Base-by-base conservation (phyloP, 2,113 vertebrate species). In the Hippocampus mohnikei region DNA sequence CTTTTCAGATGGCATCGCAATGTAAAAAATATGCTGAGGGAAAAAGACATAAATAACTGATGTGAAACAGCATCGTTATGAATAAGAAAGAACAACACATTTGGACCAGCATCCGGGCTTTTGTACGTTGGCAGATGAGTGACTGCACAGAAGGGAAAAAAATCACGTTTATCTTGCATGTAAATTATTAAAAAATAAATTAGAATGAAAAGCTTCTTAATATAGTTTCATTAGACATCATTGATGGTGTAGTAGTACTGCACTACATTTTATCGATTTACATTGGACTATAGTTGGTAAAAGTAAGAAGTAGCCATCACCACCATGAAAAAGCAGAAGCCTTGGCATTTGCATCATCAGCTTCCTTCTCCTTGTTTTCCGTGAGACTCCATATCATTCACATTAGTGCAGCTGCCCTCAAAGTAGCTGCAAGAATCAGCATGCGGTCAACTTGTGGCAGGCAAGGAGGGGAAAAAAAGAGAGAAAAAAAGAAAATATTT, bases 361-460 rank as follows among this genome's bases (percentile, higher is more conserved):
- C 46, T 29, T 79, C 68, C 55, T 69, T 65, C 59, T 84, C 81
- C 75, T 2, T 78, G 78, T 84, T 84, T 91, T 90, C 78, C 77
- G 74, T 80, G 69, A 84, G 75, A 83, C 83, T 81, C 71, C 72
- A 75, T 81, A 85, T 84, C 80, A 66, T 78, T 77, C 80, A 76
- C 81, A 87, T 90, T 87, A 88, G 83, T 82, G 84, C 85, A 82
- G 74, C 72, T 66, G 58, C 20, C 84, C n/a, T 69, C 81, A 85
- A 88, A 89, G 82, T 85, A 89, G 86, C 88, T 88, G 76, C 78
- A 84, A 82, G 84, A 87, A 90, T 80, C 86, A 87, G 88, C 78
- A 80, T 76, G 84, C 55, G 74, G 88, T 90, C 88, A 83, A 84
- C 80, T 37, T 85, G 84, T 84, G 80, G 77, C 80, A 72, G 68